Evolutionary conservation across 30 jellyfish, hydroid and myxozoan genomes (phyloP).

Genomic region (Aurelia aurita complex sp. Pacific): DNA sequence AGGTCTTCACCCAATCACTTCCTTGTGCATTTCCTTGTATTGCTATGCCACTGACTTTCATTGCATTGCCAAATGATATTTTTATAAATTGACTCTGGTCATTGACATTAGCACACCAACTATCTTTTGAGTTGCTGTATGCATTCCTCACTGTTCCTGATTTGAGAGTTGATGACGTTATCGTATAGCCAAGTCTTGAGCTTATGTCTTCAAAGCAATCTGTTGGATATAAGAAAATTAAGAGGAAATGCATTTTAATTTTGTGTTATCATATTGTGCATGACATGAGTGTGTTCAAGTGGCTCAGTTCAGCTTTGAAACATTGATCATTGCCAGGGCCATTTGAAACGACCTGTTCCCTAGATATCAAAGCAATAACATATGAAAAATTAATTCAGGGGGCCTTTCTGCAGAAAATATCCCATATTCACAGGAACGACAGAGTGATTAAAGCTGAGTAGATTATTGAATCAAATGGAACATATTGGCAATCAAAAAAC

Average conservation of each 20-base stretch:
- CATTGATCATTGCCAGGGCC: too few relatives aligned
- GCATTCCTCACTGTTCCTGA: not conserved
- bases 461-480: too few relatives aligned
- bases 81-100: not conserved
- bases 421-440: too few relatives aligned
- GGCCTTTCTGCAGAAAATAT: too few relatives aligned
- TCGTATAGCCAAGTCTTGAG: not conserved
- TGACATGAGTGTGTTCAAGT: too few relatives aligned
- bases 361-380: too few relatives aligned
- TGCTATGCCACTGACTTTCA: not conserved
- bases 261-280: too few relatives aligned
- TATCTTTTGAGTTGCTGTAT: not conserved
- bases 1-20: conserved; percentile 1
- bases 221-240: not conserved
- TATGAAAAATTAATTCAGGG: too few relatives aligned
- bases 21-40: not conserved
- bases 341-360: too few relatives aligned
- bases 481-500: too few relatives aligned
- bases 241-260: not conserved
- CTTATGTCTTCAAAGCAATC: not conserved
- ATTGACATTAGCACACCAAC: not conserved
- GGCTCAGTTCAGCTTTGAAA: too few relatives aligned
- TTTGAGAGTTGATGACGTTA: conserved; percentile 14
- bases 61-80: not conserved
- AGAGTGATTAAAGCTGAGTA: too few relatives aligned